phyloP scores from a whole-genome alignment of 2,888 invertebrate genomes.

The Drosophila mettleri region DNA sequence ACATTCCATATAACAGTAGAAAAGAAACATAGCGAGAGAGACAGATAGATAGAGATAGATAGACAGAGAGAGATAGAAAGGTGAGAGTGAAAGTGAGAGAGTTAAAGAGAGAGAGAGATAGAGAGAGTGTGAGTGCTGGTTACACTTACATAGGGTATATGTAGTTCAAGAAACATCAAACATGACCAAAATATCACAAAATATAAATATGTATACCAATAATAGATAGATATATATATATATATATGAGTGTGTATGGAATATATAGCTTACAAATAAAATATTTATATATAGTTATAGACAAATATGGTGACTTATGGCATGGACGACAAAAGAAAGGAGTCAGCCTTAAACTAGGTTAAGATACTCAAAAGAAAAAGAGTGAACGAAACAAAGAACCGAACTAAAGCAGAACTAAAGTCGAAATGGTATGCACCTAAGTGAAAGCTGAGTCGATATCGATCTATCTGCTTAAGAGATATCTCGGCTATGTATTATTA shows the following conservation, averaged over 20 bases:
- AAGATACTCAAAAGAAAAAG: constrained; percentile 17
- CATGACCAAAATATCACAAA: constrained; percentile 54
- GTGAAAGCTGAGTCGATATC: constrained; percentile 25
- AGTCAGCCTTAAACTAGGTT: constrained; percentile 18
- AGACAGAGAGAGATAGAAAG: constrained; percentile 7
- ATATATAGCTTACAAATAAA: constrained; percentile 35
- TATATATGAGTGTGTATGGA: constrained; percentile 5
- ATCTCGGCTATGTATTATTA: constrained; percentile 4
- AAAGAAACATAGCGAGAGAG: constrained; percentile 8
- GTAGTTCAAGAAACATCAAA: constrained; percentile 52
- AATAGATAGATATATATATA: constrained; percentile 14
- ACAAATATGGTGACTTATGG: constrained; percentile 45
- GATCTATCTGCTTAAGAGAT: constrained; percentile 4
- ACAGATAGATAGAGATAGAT: constrained; percentile 6
- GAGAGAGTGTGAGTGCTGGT: constrained; percentile 23
- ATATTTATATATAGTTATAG: constrained; percentile 30
- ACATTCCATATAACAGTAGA: constrained; percentile 20
- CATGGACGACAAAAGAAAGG: constrained; percentile 38
- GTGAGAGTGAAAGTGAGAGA: constrained; percentile 12
- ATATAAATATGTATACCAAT: constrained; percentile 26
- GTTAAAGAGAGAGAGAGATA: constrained; percentile 6
- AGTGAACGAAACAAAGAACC: constrained; percentile 3
- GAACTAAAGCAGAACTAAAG: constrained; percentile 20
- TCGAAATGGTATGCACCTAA: constrained; percentile 42
- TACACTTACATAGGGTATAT: constrained; percentile 38